These are phyloP conservation scores for Eilema caniola DNA, from an alignment of 2,888 invertebrate genomes.

Conservation along the genomic window DNA sequence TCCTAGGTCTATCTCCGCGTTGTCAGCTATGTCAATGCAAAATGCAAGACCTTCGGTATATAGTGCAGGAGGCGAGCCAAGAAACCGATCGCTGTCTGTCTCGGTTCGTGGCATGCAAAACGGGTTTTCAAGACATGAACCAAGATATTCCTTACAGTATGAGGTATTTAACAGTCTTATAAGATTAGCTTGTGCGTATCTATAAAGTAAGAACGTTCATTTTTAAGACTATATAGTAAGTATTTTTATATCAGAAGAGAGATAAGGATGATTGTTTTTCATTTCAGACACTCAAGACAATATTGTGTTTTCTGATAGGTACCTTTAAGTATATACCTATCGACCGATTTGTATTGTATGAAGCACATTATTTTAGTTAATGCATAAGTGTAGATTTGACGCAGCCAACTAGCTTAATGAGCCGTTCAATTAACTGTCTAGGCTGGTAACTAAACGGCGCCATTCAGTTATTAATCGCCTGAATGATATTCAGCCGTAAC, in stretches of 20 bases:
- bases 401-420: no score
- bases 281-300: conserved; percentile 2
- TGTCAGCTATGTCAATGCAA: conserved; percentile 68
- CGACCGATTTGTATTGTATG: neutral
- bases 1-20: conserved; percentile 63
- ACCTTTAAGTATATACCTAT: no score
- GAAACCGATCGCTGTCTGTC: conserved; percentile 73
- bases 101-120: conserved; percentile 70
- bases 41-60: conserved; percentile 69
- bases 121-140: conserved; percentile 67
- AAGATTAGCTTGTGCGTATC: neutral
- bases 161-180: conserved; percentile 61
- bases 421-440: no score
- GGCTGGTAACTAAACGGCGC: no score
- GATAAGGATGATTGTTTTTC: conserved; percentile 3
- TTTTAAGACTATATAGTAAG: neutral
- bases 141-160: conserved; percentile 77
- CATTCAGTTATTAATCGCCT: no score
- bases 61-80: conserved; percentile 55
- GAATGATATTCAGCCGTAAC: no score
- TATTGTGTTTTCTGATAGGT: neutral
- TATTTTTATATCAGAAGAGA: neutral
- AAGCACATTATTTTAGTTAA: neutral
- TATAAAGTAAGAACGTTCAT: neutral
- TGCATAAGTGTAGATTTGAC: neutral